Percentiles rank a stretch among this genome's conserved stretches.
These are phyloP conservation scores for Ashinkailepas kermadecensis DNA, from an alignment of 2,888 invertebrate genomes.

Conservation along the genomic window DNA sequence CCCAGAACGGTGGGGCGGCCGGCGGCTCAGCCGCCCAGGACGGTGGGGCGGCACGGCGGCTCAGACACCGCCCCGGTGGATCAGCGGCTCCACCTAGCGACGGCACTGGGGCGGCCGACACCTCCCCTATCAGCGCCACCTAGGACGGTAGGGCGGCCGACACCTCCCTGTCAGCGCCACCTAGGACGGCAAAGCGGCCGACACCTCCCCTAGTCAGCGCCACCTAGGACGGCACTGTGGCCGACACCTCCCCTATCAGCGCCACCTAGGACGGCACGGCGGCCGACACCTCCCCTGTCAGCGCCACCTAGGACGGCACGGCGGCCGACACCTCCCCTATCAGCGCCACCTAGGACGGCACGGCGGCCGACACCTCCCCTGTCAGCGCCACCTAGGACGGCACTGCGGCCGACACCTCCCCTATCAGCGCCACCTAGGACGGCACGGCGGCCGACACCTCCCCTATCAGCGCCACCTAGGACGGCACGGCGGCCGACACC, in stretches of 20 bases:
- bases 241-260: not conserved
- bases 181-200: too few species aligned
- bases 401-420: too few species aligned
- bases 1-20: too few species aligned
- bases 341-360: conserved; percentile 32
- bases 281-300: not conserved
- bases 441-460: not conserved
- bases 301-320: not conserved
- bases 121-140: not conserved
- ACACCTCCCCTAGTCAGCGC: not conserved
- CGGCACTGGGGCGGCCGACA: too few species aligned
- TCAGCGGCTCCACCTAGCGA: too few species aligned
- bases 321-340: not conserved
- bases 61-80: too few species aligned
- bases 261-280: not conserved
- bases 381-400: too few species aligned
- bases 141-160: not conserved
- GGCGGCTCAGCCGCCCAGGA: too few species aligned
- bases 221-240: not conserved
- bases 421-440: too few species aligned
- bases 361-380: conserved; percentile 63
- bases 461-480: not conserved
- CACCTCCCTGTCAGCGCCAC: too few species aligned
- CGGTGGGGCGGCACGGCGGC: too few species aligned
- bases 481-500: not conserved